A percentile compares a stretch with the other conserved stretches of the same genome.
These are phyloP conservation scores for Eclectus roratus DNA, from an alignment of 2,113 vertebrate species.

Conservation along the genomic window DNA sequence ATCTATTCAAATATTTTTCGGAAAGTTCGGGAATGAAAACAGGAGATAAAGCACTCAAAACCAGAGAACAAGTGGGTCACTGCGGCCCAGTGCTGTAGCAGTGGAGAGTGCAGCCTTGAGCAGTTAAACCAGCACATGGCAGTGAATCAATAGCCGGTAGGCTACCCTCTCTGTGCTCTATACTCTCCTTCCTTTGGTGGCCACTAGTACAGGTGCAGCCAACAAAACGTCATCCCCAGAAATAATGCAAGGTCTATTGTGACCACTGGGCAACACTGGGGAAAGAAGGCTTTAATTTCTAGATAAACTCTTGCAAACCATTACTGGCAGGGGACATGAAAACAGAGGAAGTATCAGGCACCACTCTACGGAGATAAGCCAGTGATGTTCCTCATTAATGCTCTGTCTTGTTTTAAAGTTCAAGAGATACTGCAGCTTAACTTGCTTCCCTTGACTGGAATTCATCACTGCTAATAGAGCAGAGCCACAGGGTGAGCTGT, in stretches of 20 bases:
- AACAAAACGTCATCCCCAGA: not conserved
- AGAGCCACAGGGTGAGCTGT: constrained; percentile 29
- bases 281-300: not conserved
- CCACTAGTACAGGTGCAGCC: not conserved
- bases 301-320: not conserved
- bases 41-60: not conserved
- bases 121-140: not conserved
- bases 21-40: not conserved
- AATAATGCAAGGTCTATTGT: not conserved
- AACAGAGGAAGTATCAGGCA: not conserved
- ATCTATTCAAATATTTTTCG: not conserved
- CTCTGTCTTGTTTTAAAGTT: constrained; percentile 24
- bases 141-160: not conserved
- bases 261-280: not conserved
- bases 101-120: not conserved
- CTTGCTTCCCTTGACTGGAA: constrained; percentile 16
- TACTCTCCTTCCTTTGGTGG: not conserved
- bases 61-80: not conserved
- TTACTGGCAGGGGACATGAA: not conserved
- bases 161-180: not conserved
- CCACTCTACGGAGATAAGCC: not conserved
- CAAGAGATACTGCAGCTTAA: constrained; percentile 4
- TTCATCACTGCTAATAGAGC: constrained; percentile 35
- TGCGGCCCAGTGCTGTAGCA: not conserved
- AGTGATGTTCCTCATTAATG: not conserved